Evolutionary conservation across 2,888 invertebrate species (phyloP), one percentile per base, ranked within the genome.

Genomic region (Ceramica pisi): DNA sequence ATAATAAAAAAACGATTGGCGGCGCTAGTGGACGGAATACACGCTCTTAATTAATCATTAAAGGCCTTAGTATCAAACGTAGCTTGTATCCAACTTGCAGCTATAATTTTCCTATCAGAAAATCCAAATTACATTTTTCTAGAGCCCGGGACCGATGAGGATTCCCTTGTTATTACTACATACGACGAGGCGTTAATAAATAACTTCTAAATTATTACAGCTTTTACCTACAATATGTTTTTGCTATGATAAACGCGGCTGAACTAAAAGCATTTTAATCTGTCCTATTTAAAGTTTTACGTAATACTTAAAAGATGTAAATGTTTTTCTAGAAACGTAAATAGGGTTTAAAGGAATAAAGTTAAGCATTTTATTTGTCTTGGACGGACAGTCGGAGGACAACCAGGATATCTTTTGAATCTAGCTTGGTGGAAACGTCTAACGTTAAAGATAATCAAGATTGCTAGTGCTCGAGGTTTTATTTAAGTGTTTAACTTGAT

Each of bases 181-280:
- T 46, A 63, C 46, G 48, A 35, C 59, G 23, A 67, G 23, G 55
- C 21, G 44, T 74, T 80, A 62, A 68, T 70, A 69, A 57, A 63
- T 65, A 66, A 65, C 48, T 50, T 46, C 53, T 23, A 71, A 65
- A 84, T 71, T 63, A 83, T 82, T 74, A 68, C 59, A n/a, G 73
- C 67, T 82, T 66, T 72, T 72, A 79, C 63, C 41, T 55, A 67
- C 50, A 70, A 82, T 74, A 72, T 68, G 67, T 78, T 75, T 83
- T 75, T 76, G 57, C 63, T 69, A 70, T 63, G 71, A 73, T 63
- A 59, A 75, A 75, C 73, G 57, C 60, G 48, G 46, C n/a, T 59
- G 56, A 48, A 59, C 46, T 53, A 14, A 63, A 59, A 72, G 38
- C 50, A 56, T 75, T 72, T 72, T 60, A 23, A 63, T 61, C 35